These are phyloP conservation scores for Catostylus mosaicus DNA, from an alignment of 30 jellyfish, hydroid and myxozoan species.

Conservation along the genomic window DNA sequence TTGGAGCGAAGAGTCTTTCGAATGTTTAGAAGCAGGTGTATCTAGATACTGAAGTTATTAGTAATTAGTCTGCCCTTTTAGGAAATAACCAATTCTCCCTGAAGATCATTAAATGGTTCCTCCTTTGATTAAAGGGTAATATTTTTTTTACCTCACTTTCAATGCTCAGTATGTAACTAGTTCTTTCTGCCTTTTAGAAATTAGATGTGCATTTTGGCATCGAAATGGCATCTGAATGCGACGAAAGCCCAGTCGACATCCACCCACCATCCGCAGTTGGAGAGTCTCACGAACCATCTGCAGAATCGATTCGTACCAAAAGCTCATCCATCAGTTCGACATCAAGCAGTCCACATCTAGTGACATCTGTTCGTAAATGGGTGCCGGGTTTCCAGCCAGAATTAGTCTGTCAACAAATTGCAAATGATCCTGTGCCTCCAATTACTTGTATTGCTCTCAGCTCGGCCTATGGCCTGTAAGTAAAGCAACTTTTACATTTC, in stretches of 20 bases:
- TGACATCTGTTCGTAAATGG: constrained; percentile 69
- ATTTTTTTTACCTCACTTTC: too few relatives aligned
- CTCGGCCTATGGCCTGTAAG: constrained; percentile 97
- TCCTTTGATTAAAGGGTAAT: background rate
- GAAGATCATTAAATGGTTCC: background rate
- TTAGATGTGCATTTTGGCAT: constrained; percentile 84
- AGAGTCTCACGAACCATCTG: constrained; percentile 8
- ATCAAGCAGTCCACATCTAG: constrained; percentile 55
- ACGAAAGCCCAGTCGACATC: constrained; percentile 67
- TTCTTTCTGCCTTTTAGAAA: constrained; percentile 78
- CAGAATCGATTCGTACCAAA: constrained; percentile 33
- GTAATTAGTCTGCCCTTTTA: too few relatives aligned
- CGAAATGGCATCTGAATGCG: constrained; percentile 82
- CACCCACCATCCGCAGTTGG: constrained; percentile 36
- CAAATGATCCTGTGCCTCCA: constrained; percentile 83
- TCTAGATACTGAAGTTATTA: too few relatives aligned
- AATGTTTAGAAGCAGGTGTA: too few relatives aligned
- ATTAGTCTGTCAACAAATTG: constrained; percentile 79
- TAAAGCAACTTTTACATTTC: background rate
- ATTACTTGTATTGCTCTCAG: constrained; percentile 83
- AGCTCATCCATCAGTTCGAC: constrained; percentile 5
- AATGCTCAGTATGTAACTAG: background rate
- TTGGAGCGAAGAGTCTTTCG: too few relatives aligned
- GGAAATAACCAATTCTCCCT: too few relatives aligned
- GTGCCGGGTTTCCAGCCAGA: constrained; percentile 95